phyloP scores from a whole-genome alignment of 2,888 invertebrate genomes.

The Cerceris rybyensis region DNA sequence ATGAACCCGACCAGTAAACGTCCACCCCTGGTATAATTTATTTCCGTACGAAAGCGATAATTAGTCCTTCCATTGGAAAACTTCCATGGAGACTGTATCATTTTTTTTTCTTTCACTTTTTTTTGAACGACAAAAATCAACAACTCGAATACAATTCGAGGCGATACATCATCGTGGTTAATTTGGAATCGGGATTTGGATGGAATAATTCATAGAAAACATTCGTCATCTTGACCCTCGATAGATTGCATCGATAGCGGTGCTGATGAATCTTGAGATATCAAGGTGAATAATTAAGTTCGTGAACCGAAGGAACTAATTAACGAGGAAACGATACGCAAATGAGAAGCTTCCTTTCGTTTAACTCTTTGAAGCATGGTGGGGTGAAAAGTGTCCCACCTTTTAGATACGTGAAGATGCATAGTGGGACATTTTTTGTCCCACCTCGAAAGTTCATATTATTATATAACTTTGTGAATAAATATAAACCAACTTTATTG shows the following conservation, averaged over 20 bases:
- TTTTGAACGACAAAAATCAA: background rate
- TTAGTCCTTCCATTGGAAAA: conserved; percentile 39
- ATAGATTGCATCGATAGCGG: conserved; percentile 29
- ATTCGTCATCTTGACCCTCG: conserved; percentile 24
- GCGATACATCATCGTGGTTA: conserved; percentile 27
- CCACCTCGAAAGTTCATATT: too few relatives aligned
- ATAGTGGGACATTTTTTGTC: too few relatives aligned
- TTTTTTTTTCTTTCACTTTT: conserved; percentile 16
- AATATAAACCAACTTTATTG: too few relatives aligned
- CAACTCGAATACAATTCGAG: background rate
- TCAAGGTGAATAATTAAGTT: conserved; percentile 26
- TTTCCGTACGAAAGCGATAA: conserved; percentile 57
- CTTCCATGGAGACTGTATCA: conserved; percentile 10
- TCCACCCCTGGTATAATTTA: conserved; percentile 60
- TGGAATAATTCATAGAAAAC: conserved; percentile 28
- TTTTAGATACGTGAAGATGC: too few relatives aligned
- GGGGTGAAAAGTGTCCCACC: too few relatives aligned
- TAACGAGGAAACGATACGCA: conserved; percentile 18
- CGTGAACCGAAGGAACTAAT: conserved; percentile 20
- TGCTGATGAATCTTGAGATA: conserved; percentile 16
- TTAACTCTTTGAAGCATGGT: background rate
- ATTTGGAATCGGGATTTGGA: background rate
- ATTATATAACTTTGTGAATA: too few relatives aligned
- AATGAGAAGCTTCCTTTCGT: background rate
- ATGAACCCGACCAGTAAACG: conserved; percentile 60